Evolutionary conservation across 2,113 vertebrate species (phyloP), one percentile per base, ranked within the genome.

Genomic region (Brienomyrus brachyistius): DNA sequence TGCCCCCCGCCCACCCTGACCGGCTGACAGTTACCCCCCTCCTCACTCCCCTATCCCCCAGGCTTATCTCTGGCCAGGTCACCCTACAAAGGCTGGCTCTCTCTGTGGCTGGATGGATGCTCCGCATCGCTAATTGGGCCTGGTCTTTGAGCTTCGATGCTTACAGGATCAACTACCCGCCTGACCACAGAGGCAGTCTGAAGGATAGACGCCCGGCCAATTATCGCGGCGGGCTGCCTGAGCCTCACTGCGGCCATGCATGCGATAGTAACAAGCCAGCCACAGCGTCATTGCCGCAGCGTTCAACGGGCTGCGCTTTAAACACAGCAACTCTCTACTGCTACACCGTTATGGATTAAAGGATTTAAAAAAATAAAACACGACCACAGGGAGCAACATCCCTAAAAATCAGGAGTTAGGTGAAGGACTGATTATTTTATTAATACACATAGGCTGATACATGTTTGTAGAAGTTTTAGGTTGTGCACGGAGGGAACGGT

Each of bases 191-290:
- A 91, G 93, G 92, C 92, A 90, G 90, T 92, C 93, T 93, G 93
- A 93, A 94, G 94, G 93, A 91, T 94, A 92, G 94, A 80, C 35
- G 5, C 31, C 91, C 11, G 89, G 91, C 94, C 94, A 95, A 95
- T 95, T 95, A 95, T 92, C 93, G 94, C 89, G 91, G 94, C 92
- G 92, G 91, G 93, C 92, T 94, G 92, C 94, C 93, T 92, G 93
- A 92, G 93, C 93, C 94, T 94, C 93, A 94, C 93, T n/a, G 40
- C 47, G 7, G 59, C 27, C 91, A 70, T 92, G 92, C 91, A 52
- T 92, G 91, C 15, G 74, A 13, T 80, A 80, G 43, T 80, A 80
- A 80, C 74, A 80, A 80, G n/a, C 5, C 31, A 40, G 43, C 74
- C 74, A 19, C 9, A 74, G 74, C 43, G 31, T 43, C 35, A 80